Evolutionary conservation across 2,797 vertebrate species (phyloP).

Genomic region (Meda fulgida): DNA sequence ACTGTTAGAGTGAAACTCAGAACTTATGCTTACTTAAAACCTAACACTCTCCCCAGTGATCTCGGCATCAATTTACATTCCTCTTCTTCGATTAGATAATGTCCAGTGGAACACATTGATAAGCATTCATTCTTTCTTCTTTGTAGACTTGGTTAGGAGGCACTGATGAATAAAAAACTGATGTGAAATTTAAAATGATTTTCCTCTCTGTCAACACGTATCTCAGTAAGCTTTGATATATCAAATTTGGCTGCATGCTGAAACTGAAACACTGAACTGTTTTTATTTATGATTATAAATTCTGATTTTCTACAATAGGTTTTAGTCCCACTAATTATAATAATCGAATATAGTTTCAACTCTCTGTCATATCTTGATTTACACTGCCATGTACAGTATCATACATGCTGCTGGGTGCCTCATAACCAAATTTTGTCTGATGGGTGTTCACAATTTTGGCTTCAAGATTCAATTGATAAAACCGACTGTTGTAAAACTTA

Average conservation of each 20-base stretch:
- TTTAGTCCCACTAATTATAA: slow-evolving; percentile 19
- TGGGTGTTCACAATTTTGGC: background rate
- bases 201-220: slow-evolving; percentile 30
- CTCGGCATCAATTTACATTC: background rate
- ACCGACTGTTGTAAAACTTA: background rate
- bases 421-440: slow-evolving; percentile 28
- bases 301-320: slow-evolving; percentile 17
- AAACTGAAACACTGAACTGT: slow-evolving; percentile 49
- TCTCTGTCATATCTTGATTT: slow-evolving; percentile 9
- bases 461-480: slow-evolving; percentile 12
- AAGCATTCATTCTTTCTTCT: slow-evolving; percentile 14
- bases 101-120: slow-evolving; percentile 46
- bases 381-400: slow-evolving; percentile 22
- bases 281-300: slow-evolving; percentile 45
- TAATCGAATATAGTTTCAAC: slow-evolving; percentile 15
- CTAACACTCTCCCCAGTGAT: slow-evolving; percentile 6
- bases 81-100: slow-evolving; percentile 27
- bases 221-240: slow-evolving; percentile 35
- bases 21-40: slow-evolving; percentile 23
- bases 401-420: slow-evolving; percentile 33
- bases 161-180: slow-evolving; percentile 38
- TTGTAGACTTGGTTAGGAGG: slow-evolving; percentile 38
- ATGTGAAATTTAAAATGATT: slow-evolving; percentile 33
- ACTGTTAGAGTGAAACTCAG: slow-evolving; percentile 24
- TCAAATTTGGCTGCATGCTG: slow-evolving; percentile 25